Percentiles rank a stretch among this genome's conserved stretches.
Conservation (phyloP, 2,113 vertebrate species). For the Cichladusa arquata region DNA sequence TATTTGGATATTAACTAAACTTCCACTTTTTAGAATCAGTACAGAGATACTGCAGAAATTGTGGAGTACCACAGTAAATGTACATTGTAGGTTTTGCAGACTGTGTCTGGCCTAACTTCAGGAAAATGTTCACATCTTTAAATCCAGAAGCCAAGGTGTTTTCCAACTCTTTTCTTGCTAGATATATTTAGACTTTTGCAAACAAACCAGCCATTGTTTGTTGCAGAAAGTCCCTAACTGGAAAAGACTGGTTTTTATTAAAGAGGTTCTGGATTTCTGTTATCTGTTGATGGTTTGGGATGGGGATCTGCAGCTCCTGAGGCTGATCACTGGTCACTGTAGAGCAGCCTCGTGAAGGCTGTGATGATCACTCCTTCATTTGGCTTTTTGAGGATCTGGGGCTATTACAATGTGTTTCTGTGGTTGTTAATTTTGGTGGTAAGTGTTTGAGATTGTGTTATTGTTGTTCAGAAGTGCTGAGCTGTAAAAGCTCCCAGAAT, state of each 20-base stretch:
- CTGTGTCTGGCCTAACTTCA: not conserved
- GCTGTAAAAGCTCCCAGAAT: not conserved
- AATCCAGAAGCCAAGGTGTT: not conserved
- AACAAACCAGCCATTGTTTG: not conserved
- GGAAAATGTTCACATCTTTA: not conserved
- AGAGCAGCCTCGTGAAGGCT: not conserved
- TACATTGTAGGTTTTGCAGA: not conserved
- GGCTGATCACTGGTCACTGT: not conserved
- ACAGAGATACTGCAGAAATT: not conserved
- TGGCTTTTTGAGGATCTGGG: not conserved
- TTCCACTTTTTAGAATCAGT: not conserved
- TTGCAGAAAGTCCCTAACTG: constrained; percentile 7
- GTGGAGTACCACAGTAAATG: not conserved
- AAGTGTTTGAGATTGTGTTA: not conserved
- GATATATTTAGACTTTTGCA: not conserved
- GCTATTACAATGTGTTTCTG: not conserved
- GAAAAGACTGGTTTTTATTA: not conserved
- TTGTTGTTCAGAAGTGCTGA: constrained; percentile 1
- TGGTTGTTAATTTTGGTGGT: not conserved
- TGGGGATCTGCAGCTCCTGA: not conserved
- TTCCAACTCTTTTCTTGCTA: not conserved
- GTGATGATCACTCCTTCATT: not conserved
- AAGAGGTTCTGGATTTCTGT: not conserved
- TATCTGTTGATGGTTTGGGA: not conserved
- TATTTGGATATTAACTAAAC: accelerated